phyloP scores from a whole-genome alignment of 2,888 invertebrate species.

The Noctua comes region DNA sequence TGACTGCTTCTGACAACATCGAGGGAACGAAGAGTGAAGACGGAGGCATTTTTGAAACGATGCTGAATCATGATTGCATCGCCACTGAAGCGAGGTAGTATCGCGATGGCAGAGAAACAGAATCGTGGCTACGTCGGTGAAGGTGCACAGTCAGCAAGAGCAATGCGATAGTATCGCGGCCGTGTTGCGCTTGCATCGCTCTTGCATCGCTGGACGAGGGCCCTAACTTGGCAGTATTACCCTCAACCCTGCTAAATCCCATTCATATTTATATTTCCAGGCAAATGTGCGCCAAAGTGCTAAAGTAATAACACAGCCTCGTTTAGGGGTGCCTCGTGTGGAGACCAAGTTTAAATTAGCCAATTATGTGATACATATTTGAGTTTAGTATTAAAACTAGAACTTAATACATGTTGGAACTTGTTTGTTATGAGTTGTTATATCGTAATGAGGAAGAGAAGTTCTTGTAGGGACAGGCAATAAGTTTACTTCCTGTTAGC shows the following conservation, averaged over 20 bases:
- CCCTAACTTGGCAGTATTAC: slow-evolving; percentile 25
- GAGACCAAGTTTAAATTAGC: slow-evolving; percentile 46
- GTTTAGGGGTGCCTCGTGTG: slow-evolving; percentile 52
- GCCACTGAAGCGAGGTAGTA: background rate
- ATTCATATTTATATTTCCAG: slow-evolving; percentile 65
- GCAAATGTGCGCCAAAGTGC: slow-evolving; percentile 52
- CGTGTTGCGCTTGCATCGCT: background rate
- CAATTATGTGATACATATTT: slow-evolving; percentile 38
- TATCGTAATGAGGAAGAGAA: background rate
- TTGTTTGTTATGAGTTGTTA: slow-evolving; percentile 13
- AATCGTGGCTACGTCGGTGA: background rate
- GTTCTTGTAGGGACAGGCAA: background rate
- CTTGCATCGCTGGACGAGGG: background rate
- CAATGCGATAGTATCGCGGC: background rate
- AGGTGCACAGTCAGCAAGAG: background rate
- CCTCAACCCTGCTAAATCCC: slow-evolving; percentile 34
- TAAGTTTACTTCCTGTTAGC: background rate
- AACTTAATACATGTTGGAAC: background rate
- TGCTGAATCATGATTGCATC: background rate
- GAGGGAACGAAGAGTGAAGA: background rate
- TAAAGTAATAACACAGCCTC: slow-evolving; percentile 49
- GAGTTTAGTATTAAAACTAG: slow-evolving; percentile 21
- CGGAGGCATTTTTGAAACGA: background rate
- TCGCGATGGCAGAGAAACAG: background rate
- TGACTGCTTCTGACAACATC: background rate